phyloP scores from a whole-genome alignment of 2,113 vertebrate species.

The Coptodon rendalli region DNA sequence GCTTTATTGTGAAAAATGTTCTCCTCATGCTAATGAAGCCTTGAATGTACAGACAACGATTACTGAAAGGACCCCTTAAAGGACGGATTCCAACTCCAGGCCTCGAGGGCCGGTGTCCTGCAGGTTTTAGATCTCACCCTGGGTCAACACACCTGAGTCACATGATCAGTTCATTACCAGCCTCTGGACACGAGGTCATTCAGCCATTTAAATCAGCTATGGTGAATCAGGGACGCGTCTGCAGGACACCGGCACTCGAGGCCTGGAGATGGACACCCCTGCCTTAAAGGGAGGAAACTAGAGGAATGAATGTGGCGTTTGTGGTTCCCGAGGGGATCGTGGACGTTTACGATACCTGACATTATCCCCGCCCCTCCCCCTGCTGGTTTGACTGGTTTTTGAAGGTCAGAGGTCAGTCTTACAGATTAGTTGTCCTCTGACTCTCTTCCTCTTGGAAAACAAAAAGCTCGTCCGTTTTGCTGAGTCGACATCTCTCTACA shows the following conservation, averaged over 20 bases:
- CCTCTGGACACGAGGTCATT: not conserved
- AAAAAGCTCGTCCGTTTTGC: not conserved
- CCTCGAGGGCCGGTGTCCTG: not conserved
- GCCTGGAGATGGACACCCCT: not conserved
- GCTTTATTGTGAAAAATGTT: not conserved
- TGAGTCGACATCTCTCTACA: not conserved
- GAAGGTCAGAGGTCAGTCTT: not conserved
- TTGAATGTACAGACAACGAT: not conserved
- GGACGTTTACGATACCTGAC: not conserved
- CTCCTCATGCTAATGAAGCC: not conserved
- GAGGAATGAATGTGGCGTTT: not conserved
- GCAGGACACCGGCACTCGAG: not conserved
- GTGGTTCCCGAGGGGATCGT: not conserved
- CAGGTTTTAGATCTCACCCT: not conserved
- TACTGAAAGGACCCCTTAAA: not conserved
- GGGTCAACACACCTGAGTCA: not conserved
- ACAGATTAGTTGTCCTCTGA: not conserved
- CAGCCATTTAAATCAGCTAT: not conserved
- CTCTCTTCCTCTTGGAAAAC: not conserved
- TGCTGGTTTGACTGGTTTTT: not conserved
- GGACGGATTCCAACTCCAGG: not conserved
- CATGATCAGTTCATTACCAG: not conserved
- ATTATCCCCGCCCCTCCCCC: not conserved
- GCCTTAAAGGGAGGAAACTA: not conserved
- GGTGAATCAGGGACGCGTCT: rapidly evolving